These are phyloP conservation scores for Lithophane ornitopus DNA, from an alignment of 2,888 invertebrate genomes.

Conservation along the genomic window DNA sequence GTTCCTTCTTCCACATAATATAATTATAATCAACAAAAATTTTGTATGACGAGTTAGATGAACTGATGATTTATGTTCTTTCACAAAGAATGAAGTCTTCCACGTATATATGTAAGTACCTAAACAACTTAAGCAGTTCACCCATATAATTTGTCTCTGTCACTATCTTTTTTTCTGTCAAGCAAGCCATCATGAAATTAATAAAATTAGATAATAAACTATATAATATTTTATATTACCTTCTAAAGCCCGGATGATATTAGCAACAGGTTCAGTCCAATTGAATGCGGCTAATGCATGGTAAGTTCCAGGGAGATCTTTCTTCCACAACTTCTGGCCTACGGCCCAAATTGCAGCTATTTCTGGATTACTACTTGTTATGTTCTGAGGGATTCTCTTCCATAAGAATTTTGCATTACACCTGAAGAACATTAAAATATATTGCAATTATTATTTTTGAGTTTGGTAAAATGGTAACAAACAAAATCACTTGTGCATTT, in stretches of 20 bases:
- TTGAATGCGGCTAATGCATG: slow-evolving; percentile 92
- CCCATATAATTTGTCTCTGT: neutral
- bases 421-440: slow-evolving; percentile 84
- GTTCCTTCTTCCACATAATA: neutral
- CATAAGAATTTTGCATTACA: slow-evolving; percentile 98
- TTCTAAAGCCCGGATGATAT: slow-evolving; percentile 95
- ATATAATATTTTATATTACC: slow-evolving; percentile 88
- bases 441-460: neutral
- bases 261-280: slow-evolving; percentile 95
- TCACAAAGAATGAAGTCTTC: neutral
- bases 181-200: neutral
- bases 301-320: slow-evolving; percentile 96
- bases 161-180: neutral
- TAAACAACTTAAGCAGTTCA: neutral
- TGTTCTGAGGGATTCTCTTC: slow-evolving; percentile 95
- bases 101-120: neutral
- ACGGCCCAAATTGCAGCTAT: slow-evolving; percentile 95
- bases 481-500: too few species aligned
- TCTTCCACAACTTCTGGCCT: slow-evolving; percentile 96
- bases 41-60: neutral
- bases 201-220: neutral
- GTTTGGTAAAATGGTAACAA: too few species aligned
- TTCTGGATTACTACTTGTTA: slow-evolving; percentile 94
- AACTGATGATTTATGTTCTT: neutral
- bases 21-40: neutral